Conservation (phyloP, 1,140 invertebrate genomes). For the Caenorhabditis latens region DNA sequence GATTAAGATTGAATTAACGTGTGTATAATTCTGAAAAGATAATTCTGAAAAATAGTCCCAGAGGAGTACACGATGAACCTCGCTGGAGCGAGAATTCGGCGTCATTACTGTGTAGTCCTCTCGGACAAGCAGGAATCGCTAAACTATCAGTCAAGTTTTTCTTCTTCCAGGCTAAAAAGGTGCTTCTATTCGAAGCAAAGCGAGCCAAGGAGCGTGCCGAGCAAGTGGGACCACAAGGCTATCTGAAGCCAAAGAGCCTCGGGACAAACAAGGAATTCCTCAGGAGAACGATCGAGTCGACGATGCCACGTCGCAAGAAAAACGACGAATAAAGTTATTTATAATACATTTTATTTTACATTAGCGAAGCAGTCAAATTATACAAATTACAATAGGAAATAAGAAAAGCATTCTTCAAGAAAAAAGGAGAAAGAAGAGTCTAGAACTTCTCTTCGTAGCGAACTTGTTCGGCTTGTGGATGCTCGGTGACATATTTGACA, state of each 20-base stretch:
- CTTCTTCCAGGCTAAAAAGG: conserved; percentile 55
- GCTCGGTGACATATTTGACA: conserved; percentile 56
- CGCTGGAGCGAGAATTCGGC: not conserved
- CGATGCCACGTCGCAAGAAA: conserved; percentile 46
- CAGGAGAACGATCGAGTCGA: conserved; percentile 60
- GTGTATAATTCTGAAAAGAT: no score
- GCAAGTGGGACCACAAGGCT: conserved; percentile 61
- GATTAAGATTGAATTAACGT: no score
- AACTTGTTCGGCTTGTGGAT: conserved; percentile 44
- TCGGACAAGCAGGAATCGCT: not conserved
- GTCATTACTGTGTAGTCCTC: no score
- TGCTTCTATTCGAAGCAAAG: conserved; percentile 60
- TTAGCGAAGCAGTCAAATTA: not conserved
- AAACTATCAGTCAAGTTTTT: no score
- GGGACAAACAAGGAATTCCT: conserved; percentile 66
- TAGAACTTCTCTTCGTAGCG: conserved; percentile 43
- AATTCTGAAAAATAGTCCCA: not conserved
- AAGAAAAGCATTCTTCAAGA: not conserved
- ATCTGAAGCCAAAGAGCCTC: conserved; percentile 61
- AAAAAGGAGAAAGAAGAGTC: not conserved
- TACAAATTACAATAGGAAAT: not conserved
- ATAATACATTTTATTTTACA: not conserved
- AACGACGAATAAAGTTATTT: not conserved
- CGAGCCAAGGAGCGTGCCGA: conserved; percentile 64
- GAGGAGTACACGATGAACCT: not conserved